phyloP scores from a whole-genome alignment of 2,797 vertebrate species.

The Heteromormyrus szaboi region DNA sequence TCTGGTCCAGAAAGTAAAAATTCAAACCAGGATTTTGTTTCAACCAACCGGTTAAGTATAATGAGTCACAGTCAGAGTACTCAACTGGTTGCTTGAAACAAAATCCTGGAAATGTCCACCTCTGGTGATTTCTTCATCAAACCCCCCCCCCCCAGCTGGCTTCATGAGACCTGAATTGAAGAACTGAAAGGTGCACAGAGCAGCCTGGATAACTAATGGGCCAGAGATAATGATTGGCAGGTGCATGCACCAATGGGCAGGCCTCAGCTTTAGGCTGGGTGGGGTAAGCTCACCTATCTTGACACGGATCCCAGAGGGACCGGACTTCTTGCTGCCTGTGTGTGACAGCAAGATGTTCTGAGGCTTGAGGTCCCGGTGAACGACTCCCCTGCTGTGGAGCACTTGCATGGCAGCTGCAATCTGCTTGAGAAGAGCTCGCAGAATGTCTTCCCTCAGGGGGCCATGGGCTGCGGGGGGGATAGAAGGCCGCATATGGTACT shows the following conservation, averaged over 20 bases:
- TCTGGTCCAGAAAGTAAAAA: neutral
- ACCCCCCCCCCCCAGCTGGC: neutral
- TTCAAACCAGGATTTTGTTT: neutral
- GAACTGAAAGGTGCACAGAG: neutral
- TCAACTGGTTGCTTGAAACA: neutral
- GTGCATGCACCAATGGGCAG: neutral
- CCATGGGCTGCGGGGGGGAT: conserved; percentile 71
- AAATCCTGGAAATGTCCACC: neutral
- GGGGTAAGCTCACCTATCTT: conserved; percentile 77
- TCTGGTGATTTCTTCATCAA: neutral
- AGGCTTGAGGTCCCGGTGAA: conserved; percentile 90
- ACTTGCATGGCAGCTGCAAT: conserved; percentile 91
- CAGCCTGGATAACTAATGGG: neutral
- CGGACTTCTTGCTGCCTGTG: conserved; percentile 72
- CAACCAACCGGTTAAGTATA: neutral
- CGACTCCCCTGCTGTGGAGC: conserved; percentile 90
- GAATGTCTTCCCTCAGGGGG: conserved; percentile 86
- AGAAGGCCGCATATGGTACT: neutral
- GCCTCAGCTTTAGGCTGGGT: neutral
- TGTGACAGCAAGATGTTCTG: conserved; percentile 93
- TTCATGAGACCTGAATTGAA: neutral
- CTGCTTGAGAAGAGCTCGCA: conserved; percentile 90
- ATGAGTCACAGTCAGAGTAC: neutral
- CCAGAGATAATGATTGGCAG: neutral
- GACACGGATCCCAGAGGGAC: conserved; percentile 81